Percentiles rank a stretch among this genome's conserved stretches.
These are phyloP conservation scores for Pristionchus arcanus DNA, from an alignment of 2,888 invertebrate genomes.

Conservation along the genomic window DNA sequence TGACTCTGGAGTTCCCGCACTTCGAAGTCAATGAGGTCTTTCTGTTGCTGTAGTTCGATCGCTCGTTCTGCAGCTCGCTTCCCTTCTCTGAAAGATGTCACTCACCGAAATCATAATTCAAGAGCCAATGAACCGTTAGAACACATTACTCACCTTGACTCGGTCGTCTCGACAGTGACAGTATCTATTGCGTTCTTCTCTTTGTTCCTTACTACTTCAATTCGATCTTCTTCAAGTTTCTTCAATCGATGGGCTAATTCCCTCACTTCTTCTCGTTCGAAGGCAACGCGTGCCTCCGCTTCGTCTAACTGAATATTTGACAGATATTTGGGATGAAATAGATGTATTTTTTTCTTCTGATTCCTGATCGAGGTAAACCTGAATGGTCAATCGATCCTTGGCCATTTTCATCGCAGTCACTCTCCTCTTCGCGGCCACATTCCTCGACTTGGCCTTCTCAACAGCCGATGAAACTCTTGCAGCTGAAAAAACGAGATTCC, in stretches of 20 bases:
- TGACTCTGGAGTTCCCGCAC: conserved; percentile 42
- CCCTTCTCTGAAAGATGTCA: conserved; percentile 10
- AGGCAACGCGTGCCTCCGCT: neutral
- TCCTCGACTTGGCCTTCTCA: conserved; percentile 9
- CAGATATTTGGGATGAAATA: neutral
- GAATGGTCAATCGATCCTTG: conserved; percentile 27
- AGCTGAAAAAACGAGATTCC: neutral
- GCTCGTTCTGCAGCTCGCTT: neutral
- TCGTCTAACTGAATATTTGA: conserved; percentile 40
- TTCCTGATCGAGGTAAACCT: neutral
- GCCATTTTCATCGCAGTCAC: conserved; percentile 41
- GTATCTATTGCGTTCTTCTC: conserved; percentile 38
- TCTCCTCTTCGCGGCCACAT: conserved; percentile 50
- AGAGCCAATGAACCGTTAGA: neutral
- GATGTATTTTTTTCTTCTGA: neutral
- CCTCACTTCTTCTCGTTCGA: conserved; percentile 20
- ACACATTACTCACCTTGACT: neutral
- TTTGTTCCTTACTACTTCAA: conserved; percentile 40
- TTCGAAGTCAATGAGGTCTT: conserved; percentile 5
- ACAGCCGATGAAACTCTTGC: neutral
- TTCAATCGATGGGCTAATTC: neutral
- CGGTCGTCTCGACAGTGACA: neutral
- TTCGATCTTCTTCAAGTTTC: conserved; percentile 24
- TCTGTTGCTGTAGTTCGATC: neutral
- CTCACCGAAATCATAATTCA: neutral